Percentiles rank a stretch among this genome's conserved stretches.
These are phyloP conservation scores for Camptogramma bilineatum DNA, from an alignment of 2,888 invertebrate species.

Conservation along the genomic window DNA sequence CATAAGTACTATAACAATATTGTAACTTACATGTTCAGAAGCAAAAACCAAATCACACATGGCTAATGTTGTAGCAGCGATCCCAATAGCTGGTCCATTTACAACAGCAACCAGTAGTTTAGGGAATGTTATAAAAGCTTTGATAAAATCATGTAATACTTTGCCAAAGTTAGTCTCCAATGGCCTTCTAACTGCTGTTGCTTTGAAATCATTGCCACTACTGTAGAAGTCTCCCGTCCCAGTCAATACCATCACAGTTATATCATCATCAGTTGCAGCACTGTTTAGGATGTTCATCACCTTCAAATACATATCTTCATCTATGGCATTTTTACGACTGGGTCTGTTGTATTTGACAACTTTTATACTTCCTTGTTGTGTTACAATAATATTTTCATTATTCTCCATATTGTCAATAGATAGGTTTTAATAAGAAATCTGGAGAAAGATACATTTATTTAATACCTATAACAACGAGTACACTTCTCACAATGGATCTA, in stretches of 20 bases:
- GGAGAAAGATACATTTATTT: not conserved
- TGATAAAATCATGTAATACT: conserved; percentile 87
- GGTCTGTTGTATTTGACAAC: conserved; percentile 91
- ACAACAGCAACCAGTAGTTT: conserved; percentile 95
- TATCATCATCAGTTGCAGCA: conserved; percentile 88
- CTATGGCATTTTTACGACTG: conserved; percentile 92
- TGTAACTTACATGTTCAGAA: conserved; percentile 88
- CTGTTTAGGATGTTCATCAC: conserved; percentile 87
- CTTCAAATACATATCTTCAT: conserved; percentile 87
- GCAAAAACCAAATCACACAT: conserved; percentile 96
- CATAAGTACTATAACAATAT: not conserved
- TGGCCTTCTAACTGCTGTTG: conserved; percentile 38
- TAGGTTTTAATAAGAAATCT: not conserved
- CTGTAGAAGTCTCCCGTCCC: conserved; percentile 93
- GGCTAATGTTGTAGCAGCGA: conserved; percentile 93
- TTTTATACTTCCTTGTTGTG: conserved; percentile 60
- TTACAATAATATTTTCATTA: conserved; percentile 60
- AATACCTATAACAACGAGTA: no score
- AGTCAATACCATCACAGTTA: conserved; percentile 90
- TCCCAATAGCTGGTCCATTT: conserved; percentile 97
- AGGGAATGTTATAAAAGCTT: conserved; percentile 93
- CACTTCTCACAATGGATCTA: no score
- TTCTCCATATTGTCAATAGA: conserved; percentile 9
- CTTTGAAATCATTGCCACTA: conserved; percentile 92
- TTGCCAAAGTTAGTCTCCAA: conserved; percentile 50